Evolutionary conservation across 2,888 invertebrate genomes (phyloP).

Genomic region (Rhopalosiphum nymphaeae): DNA sequence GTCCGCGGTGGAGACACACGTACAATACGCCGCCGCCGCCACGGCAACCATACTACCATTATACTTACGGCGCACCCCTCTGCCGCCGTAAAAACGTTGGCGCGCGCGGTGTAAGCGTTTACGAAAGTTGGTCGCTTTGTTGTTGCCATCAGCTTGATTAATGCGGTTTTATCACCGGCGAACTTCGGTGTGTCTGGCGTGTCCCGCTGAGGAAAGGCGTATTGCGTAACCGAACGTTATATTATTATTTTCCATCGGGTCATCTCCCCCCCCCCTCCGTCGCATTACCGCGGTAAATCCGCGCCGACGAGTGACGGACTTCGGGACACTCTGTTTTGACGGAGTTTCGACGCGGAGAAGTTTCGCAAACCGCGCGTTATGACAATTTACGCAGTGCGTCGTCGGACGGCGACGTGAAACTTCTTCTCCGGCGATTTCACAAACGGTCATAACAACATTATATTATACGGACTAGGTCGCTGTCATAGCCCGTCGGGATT

Average conservation of each 20-base stretch:
- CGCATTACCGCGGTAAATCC: neutral
- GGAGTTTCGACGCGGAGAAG: neutral
- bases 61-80: neutral
- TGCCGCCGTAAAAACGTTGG: neutral
- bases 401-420: neutral
- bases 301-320: neutral
- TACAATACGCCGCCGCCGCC: neutral
- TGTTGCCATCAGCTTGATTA: slow-evolving; percentile 41
- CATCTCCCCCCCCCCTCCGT: neutral
- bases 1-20: neutral
- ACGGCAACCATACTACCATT: neutral
- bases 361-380: neutral
- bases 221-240: neutral
- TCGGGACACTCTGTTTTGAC: neutral
- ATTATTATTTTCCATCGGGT: neutral
- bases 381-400: too few species aligned
- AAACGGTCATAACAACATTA: neutral
- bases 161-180: slow-evolving; percentile 39
- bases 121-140: slow-evolving; percentile 39
- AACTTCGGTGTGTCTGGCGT: neutral
- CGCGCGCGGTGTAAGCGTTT: slow-evolving; percentile 20
- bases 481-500: neutral
- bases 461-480: neutral
- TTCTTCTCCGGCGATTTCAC: neutral
- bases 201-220: neutral